phyloP scores from a whole-genome alignment of 2,888 invertebrate genomes.

The Eupeodes latifasciatus region DNA sequence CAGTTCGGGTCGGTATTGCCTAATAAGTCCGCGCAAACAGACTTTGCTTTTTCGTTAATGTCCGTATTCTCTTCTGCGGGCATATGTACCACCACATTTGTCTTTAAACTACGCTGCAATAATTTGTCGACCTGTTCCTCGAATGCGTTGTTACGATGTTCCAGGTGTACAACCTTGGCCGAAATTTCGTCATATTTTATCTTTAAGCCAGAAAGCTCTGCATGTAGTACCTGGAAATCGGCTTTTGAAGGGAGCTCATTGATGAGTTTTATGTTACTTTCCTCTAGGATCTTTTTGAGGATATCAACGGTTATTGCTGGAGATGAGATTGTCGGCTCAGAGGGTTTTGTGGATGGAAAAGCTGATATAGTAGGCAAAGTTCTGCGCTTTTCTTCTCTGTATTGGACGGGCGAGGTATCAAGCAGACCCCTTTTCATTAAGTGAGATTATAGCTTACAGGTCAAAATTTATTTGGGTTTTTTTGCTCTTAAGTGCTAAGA shows the following conservation, averaged over 20 bases:
- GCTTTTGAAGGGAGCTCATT: not conserved
- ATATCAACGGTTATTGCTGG: not conserved
- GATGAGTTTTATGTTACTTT: not conserved
- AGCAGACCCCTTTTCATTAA: not conserved
- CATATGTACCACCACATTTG: conserved; percentile 22
- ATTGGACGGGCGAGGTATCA: not conserved
- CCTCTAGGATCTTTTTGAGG: not conserved
- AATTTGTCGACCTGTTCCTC: not conserved
- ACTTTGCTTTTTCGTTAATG: conserved; percentile 24
- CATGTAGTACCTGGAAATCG: not conserved
- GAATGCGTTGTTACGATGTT: not conserved
- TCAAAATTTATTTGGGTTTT: too few relatives aligned
- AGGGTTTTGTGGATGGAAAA: not conserved
- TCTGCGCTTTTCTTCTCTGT: not conserved
- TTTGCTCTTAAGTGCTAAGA: too few relatives aligned
- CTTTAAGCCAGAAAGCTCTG: not conserved
- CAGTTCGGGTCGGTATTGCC: too few relatives aligned
- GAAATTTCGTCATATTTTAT: conserved; percentile 4
- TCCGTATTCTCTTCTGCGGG: conserved; percentile 9
- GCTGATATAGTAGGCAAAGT: not conserved
- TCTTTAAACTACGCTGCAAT: not conserved
- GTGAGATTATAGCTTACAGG: too few relatives aligned
- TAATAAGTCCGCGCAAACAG: too few relatives aligned
- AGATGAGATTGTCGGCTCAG: not conserved
- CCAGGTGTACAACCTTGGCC: not conserved